phyloP scores from a whole-genome alignment of 2,888 invertebrate species.

The Acanthosepion esculentum region DNA sequence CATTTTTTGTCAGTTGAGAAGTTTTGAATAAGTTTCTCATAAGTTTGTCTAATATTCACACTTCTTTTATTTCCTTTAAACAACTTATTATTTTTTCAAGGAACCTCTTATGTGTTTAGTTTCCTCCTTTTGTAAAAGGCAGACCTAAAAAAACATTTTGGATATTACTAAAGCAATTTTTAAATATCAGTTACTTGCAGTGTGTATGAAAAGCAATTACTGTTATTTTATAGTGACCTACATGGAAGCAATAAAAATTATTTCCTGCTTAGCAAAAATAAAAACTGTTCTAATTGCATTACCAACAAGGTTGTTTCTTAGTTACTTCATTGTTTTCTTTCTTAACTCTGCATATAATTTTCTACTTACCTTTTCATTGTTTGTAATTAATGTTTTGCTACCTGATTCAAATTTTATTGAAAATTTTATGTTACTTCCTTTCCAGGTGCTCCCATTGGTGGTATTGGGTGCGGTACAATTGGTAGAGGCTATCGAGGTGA shows the following conservation, averaged over 20 bases:
- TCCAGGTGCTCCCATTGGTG: constrained; percentile 87
- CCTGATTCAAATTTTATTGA: background rate
- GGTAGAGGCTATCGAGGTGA: constrained; percentile 94
- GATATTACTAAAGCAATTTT: too few species aligned
- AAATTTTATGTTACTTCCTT: background rate
- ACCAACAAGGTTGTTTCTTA: too few species aligned
- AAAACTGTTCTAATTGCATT: background rate
- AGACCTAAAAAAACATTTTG: background rate
- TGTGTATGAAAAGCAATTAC: background rate
- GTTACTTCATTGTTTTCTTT: too few species aligned
- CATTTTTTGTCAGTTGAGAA: background rate
- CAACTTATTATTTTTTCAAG: background rate
- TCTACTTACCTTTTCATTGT: background rate
- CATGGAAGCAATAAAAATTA: background rate
- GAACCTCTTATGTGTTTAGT: background rate
- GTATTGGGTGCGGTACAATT: constrained; percentile 88
- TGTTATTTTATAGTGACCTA: too few species aligned
- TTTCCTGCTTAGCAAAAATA: background rate
- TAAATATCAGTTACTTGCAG: background rate
- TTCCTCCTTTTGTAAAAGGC: background rate
- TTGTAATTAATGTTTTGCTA: background rate
- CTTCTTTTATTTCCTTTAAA: background rate
- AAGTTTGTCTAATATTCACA: background rate
- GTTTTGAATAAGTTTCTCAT: background rate
- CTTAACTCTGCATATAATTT: too few species aligned